Evolutionary conservation across 2,113 vertebrate species (phyloP).

Genomic region (Nyctibius bracteatus): DNA sequence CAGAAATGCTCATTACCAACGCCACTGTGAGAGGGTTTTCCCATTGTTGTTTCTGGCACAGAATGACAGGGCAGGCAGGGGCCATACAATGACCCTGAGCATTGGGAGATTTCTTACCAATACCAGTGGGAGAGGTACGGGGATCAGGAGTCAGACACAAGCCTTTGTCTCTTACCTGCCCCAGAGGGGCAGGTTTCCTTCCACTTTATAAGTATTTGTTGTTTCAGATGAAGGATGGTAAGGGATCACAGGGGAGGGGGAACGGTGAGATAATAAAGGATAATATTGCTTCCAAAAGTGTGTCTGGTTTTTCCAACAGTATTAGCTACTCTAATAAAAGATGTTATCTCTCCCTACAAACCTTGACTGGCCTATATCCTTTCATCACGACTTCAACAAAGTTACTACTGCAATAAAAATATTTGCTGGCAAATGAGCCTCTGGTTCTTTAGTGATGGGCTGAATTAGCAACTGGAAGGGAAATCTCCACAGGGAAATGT

Average conservation of each 20-base stretch:
- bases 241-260: not conserved
- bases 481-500: not conserved
- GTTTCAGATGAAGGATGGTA: conserved; percentile 61
- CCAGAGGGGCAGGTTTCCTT: conserved; percentile 61
- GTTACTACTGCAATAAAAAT: conserved; percentile 21
- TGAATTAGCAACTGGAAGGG: not conserved
- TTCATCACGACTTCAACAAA: not conserved
- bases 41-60: conserved; percentile 41
- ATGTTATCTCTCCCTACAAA: conserved; percentile 51
- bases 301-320: conserved; percentile 38
- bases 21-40: not conserved
- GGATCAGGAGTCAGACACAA: conserved; percentile 44
- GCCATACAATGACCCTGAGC: conserved; percentile 1
- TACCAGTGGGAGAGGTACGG: not conserved
- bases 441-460: not conserved
- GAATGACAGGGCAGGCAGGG: not conserved
- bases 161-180: conserved; percentile 64
- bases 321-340: conserved; percentile 51
- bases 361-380: conserved; percentile 40
- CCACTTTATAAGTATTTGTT: conserved; percentile 60
- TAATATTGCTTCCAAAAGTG: conserved; percentile 59
- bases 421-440: not conserved
- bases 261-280: conserved; percentile 41
- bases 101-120: not conserved
- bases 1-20: not conserved